Base-by-base conservation (phyloP, 1,140 invertebrate genomes). In the Heliconius congener region DNA sequence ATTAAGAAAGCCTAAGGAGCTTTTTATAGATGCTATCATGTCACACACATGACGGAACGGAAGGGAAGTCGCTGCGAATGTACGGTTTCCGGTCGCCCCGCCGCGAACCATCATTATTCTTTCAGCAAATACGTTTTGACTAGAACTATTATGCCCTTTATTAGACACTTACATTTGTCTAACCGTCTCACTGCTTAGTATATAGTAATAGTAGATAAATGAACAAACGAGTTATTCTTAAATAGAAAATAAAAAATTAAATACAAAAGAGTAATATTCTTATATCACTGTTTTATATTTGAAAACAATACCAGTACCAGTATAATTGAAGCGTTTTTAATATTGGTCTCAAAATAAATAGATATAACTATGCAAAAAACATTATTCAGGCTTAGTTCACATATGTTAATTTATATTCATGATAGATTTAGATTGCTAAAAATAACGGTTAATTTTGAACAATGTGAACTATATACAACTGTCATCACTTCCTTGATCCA, bases 91-190 rank as follows among this genome's bases (percentile, higher is more conserved):
- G 87, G 86, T 84, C 82, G 71, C 82, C 87, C 87, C 88, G 85
- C 86, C 81, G 90, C 85, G 86, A 88, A 87, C 84, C 82, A 84
- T 88, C 91, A 93, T 93, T 93, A 93, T 90, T 93, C 92, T 92
- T 91, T 91, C 87, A 90, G 92, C 90, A 92, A 93, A 92, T 90
- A 93, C 91, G 89, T 93, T 93, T 88, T 93, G 92, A 93, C 92
- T 92, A 74, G 39, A 87, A 77, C 87, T 86, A 88, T 92, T 90
- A 91, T 84, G 85, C 84, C 81, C 83, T 82, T 80, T 76, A 82
- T 71, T n/a, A 76, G 46, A 42, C 19, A 73, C 72, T 74, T 23
- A 34, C 76, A 27, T 81, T 78, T 81, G 52, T 78, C 34, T 52
- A 73, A 78, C 76, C 37, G 76, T 71, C 39, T 72, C 39, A 57